Conservation (phyloP, 2,113 vertebrate genomes). For the Mungos mungo region DNA sequence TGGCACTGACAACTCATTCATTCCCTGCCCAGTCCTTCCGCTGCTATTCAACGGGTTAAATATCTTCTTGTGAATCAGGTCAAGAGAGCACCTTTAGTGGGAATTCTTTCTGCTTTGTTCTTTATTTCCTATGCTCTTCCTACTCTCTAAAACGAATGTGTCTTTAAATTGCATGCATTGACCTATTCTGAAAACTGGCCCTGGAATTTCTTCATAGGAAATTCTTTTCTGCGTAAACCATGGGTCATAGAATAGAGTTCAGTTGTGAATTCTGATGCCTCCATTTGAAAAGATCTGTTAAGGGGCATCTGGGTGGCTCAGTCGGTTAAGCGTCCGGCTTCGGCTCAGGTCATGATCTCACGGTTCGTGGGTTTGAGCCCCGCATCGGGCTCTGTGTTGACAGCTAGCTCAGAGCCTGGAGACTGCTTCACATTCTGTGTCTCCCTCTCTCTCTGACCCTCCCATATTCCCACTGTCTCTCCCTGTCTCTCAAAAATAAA, state of each 20-base stretch:
- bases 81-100: constrained; percentile 12
- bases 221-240: constrained; percentile 29
- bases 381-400: too few species aligned
- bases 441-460: too few species aligned
- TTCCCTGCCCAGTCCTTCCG: not conserved
- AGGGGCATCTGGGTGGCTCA: not conserved
- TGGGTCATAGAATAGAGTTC: constrained; percentile 21
- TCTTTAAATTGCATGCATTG: constrained; percentile 47
- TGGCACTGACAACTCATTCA: not conserved
- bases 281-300: constrained; percentile 53
- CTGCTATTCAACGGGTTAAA: constrained; percentile 1
- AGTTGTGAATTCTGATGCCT: constrained; percentile 54
- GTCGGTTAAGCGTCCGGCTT: too few species aligned
- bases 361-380: too few species aligned
- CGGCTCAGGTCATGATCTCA: too few species aligned
- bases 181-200: constrained; percentile 53
- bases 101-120: constrained; percentile 25
- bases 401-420: too few species aligned
- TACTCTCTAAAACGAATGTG: not conserved
- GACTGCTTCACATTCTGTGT: too few species aligned
- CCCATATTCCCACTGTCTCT: too few species aligned
- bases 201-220: constrained; percentile 43
- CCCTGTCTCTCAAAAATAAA: too few species aligned
- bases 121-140: constrained; percentile 25
- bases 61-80: not conserved